These are phyloP conservation scores for Crossaster papposus DNA, from an alignment of 53 echinoderm and acorn worm genomes.

Conservation along the genomic window DNA sequence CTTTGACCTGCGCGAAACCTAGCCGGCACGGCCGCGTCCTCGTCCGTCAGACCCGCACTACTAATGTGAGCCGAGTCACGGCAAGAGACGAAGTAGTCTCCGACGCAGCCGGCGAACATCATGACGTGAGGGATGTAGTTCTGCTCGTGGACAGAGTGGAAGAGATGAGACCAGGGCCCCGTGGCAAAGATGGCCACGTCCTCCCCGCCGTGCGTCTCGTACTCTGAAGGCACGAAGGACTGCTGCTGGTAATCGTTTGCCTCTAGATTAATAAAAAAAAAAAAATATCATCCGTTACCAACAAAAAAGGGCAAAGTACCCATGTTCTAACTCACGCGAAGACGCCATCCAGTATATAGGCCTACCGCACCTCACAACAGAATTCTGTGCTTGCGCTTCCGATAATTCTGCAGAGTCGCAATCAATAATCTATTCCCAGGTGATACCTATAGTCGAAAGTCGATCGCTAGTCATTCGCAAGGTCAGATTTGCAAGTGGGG, in stretches of 20 bases:
- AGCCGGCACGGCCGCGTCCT: background rate
- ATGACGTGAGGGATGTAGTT: constrained; percentile 86
- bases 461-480: too few relatives aligned
- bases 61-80: background rate
- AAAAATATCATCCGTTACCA: too few relatives aligned
- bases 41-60: background rate
- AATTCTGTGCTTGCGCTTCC: too few relatives aligned
- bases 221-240: constrained; percentile 59
- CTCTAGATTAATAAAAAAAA: constrained; percentile 30
- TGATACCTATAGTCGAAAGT: too few relatives aligned
- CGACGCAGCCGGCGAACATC: constrained; percentile 72
- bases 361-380: too few relatives aligned
- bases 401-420: too few relatives aligned
- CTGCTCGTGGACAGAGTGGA: constrained; percentile 91
- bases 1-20: background rate
- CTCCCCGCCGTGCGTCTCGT: constrained; percentile 88
- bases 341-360: too few relatives aligned
- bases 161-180: constrained; percentile 85
- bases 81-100: background rate
- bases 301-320: too few relatives aligned
- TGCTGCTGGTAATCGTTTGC: constrained; percentile 61
- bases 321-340: too few relatives aligned
- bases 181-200: constrained; percentile 84
- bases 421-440: too few relatives aligned
- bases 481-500: too few relatives aligned